Percentiles rank a stretch among this genome's conserved stretches.
Evolutionary conservation across 2,888 invertebrate genomes (phyloP).

Genomic region (Antheraea assamensis): DNA sequence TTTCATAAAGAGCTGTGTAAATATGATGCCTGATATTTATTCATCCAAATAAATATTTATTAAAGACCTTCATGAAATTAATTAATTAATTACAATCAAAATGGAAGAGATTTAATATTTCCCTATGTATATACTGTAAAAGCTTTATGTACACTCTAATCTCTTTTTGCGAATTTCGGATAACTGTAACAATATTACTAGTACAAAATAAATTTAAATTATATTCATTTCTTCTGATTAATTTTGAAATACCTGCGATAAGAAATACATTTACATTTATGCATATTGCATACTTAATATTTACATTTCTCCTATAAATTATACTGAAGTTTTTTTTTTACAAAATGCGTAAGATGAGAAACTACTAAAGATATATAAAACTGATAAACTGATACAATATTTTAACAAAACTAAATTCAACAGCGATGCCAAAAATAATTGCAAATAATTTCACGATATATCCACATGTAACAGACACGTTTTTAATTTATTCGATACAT

Average conservation of each 20-base stretch:
- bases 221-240: too few relatives aligned
- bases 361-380: background rate
- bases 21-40: background rate
- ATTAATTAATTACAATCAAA: background rate
- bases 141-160: background rate
- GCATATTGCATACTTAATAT: too few relatives aligned
- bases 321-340: background rate
- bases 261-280: too few relatives aligned
- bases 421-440: slow-evolving; percentile 14
- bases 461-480: slow-evolving; percentile 12
- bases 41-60: background rate
- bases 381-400: background rate
- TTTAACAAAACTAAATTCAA: background rate
- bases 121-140: background rate
- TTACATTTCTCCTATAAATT: too few relatives aligned
- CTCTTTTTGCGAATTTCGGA: background rate
- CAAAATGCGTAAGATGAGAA: background rate
- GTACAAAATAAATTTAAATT: too few relatives aligned
- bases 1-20: background rate
- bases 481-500: slow-evolving; percentile 39
- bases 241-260: background rate
- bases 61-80: background rate
- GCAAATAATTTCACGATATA: slow-evolving; percentile 7
- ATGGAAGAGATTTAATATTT: background rate
- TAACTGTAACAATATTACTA: too few relatives aligned